These are phyloP conservation scores for Leistus spinibarbis DNA, from an alignment of 2,888 invertebrate species.

Conservation along the genomic window DNA sequence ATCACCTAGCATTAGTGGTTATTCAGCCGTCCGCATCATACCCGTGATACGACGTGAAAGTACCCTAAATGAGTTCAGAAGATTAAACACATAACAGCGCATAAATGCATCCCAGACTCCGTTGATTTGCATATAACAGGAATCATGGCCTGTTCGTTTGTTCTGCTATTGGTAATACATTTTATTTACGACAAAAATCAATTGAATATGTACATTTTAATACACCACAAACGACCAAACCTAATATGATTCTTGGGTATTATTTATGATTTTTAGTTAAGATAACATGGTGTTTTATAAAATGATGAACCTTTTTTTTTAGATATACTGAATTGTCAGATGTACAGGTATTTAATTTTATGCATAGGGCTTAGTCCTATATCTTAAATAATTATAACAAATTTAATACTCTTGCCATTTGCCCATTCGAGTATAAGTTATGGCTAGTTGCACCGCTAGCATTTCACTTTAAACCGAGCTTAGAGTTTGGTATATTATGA, in stretches of 20 bases:
- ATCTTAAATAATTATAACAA: too few relatives aligned
- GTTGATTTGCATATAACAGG: neutral
- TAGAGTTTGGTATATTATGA: too few relatives aligned
- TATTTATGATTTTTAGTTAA: neutral
- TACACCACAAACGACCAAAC: neutral
- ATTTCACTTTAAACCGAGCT: too few relatives aligned
- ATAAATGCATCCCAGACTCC: neutral
- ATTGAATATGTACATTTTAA: too few relatives aligned
- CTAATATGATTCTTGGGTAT: neutral
- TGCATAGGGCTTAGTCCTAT: too few relatives aligned
- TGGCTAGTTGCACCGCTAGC: too few relatives aligned
- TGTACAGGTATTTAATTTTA: too few relatives aligned
- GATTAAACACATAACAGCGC: slow-evolving; percentile 6
- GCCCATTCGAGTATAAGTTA: too few relatives aligned
- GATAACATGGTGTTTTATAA: neutral
- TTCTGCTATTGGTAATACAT: neutral
- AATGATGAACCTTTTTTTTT: too few relatives aligned
- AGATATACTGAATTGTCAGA: too few relatives aligned
- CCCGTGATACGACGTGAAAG: slow-evolving; percentile 33
- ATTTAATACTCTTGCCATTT: too few relatives aligned
- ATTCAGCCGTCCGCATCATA: slow-evolving; percentile 24
- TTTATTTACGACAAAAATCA: too few relatives aligned
- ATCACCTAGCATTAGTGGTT: slow-evolving; percentile 13
- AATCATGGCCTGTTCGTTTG: neutral
- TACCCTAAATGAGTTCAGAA: slow-evolving; percentile 16